phyloP scores from a whole-genome alignment of 1,140 invertebrate genomes.

The Laupala kohalensis region DNA sequence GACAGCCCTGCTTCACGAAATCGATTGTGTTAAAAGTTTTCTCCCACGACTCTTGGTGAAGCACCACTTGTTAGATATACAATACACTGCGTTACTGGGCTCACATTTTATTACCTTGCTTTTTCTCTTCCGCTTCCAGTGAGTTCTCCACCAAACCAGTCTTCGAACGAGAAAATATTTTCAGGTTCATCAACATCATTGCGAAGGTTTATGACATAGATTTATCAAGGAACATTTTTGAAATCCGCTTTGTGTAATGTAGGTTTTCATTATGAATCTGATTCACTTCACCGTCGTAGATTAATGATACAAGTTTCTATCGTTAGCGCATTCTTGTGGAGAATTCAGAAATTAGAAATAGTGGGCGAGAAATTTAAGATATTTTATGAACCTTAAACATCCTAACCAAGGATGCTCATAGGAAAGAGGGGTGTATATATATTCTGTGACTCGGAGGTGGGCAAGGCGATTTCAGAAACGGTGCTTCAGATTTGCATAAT shows the following conservation, averaged over 20 bases:
- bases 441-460: too few species aligned
- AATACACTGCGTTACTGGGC: neutral
- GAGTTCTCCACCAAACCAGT: neutral
- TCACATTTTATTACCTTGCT: neutral
- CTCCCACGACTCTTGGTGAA: too few species aligned
- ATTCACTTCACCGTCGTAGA: neutral
- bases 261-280: neutral
- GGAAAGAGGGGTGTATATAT: too few species aligned
- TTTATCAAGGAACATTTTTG: neutral
- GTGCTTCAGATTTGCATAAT: too few species aligned
- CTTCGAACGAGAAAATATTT: neutral
- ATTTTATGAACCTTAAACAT: too few species aligned
- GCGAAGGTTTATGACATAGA: neutral
- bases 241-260: neutral
- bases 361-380: too few species aligned
- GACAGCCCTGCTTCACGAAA: too few species aligned
- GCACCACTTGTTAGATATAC: too few species aligned
- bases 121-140: neutral
- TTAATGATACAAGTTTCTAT: neutral
- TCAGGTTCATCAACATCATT: neutral
- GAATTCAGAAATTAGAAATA: too few species aligned
- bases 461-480: too few species aligned
- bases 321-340: neutral
- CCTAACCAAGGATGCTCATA: too few species aligned
- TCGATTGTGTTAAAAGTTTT: too few species aligned